phyloP scores from a whole-genome alignment of 2,888 invertebrate species.

The Steromphala cineraria region DNA sequence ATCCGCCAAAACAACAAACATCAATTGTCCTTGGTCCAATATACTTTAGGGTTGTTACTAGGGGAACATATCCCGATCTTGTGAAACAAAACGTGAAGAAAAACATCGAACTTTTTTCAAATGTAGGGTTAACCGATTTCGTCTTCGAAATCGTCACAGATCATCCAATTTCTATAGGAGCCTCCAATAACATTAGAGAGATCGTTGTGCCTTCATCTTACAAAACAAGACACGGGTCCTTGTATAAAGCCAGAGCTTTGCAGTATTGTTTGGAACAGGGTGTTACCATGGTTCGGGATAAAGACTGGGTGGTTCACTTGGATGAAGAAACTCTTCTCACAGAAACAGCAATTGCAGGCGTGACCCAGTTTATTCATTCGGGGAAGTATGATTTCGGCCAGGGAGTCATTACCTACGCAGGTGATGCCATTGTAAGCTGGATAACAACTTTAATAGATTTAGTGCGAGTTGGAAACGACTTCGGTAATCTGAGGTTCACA shows the following conservation, averaged over 20 bases:
- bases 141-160: slow-evolving; percentile 59
- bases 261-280: slow-evolving; percentile 61
- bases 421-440: slow-evolving; percentile 64
- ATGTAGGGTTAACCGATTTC: slow-evolving; percentile 48
- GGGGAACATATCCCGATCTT: slow-evolving; percentile 49
- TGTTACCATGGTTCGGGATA: slow-evolving; percentile 56
- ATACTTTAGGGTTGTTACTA: slow-evolving; percentile 57
- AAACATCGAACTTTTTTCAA: slow-evolving; percentile 49
- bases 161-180: slow-evolving; percentile 28
- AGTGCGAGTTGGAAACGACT: slow-evolving; percentile 65
- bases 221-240: slow-evolving; percentile 46
- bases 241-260: slow-evolving; percentile 65
- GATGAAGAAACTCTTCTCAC: slow-evolving; percentile 69
- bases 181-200: slow-evolving; percentile 40
- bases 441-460: slow-evolving; percentile 64
- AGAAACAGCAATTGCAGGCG: slow-evolving; percentile 62
- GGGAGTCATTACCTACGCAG: slow-evolving; percentile 63
- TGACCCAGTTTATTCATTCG: slow-evolving; percentile 65
- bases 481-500: slow-evolving; percentile 61
- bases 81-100: slow-evolving; percentile 42
- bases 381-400: slow-evolving; percentile 62
- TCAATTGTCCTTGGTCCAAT: slow-evolving; percentile 58
- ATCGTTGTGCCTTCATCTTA: slow-evolving; percentile 58
- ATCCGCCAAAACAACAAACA: slow-evolving; percentile 56
- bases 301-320: slow-evolving; percentile 69